Conservation (phyloP, 2,888 invertebrate species). For the Suillia variegata region DNA sequence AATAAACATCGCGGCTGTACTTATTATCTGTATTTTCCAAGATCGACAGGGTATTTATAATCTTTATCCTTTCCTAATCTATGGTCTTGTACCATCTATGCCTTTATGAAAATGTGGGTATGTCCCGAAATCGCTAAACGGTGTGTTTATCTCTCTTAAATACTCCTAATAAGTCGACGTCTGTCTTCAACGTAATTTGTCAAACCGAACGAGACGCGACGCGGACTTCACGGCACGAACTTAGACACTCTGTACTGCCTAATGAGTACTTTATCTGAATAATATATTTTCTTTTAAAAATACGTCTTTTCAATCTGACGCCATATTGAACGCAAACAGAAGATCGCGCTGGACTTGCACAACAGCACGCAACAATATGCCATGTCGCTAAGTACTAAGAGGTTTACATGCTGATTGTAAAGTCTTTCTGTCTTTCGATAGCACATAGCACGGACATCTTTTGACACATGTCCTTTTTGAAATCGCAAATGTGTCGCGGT, state of each 20-base stretch:
- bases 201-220: constrained; percentile 21
- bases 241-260: constrained; percentile 29
- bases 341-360: constrained; percentile 42
- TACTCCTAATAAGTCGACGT: constrained; percentile 52
- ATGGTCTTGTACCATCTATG: constrained; percentile 29
- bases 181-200: constrained; percentile 47
- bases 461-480: background rate
- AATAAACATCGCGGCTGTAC: background rate
- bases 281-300: no score
- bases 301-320: constrained; percentile 50
- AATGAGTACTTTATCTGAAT: constrained; percentile 44
- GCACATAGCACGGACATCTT: no score
- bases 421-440: no score
- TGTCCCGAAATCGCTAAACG: constrained; percentile 56
- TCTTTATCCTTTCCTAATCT: background rate
- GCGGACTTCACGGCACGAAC: no score
- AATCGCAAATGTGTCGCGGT: no score
- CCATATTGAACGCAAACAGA: constrained; percentile 33
- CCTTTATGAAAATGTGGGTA: constrained; percentile 48
- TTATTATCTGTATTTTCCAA: constrained; percentile 11
- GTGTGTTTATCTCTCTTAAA: constrained; percentile 55
- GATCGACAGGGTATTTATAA: constrained; percentile 5
- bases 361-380: constrained; percentile 33
- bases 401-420: no score
- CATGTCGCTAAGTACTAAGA: no score